phyloP scores from a whole-genome alignment of 2,888 invertebrate species.

The Drosophila acutilabella region DNA sequence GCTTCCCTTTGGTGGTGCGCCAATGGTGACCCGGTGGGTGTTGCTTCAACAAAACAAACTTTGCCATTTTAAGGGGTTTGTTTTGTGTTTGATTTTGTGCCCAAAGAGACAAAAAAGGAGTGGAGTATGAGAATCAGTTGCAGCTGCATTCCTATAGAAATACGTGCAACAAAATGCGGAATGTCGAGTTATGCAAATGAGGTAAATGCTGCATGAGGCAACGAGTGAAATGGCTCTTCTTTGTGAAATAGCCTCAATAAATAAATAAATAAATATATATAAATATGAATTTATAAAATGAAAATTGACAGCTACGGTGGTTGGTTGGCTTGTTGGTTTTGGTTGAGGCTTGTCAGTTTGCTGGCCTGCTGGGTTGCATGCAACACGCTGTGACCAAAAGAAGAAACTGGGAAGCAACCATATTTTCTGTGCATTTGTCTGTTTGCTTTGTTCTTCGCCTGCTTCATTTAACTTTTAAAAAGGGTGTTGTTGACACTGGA shows the following conservation, averaged over 20 bases:
- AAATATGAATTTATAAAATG: slow-evolving; percentile 52
- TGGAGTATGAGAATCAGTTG: slow-evolving; percentile 24
- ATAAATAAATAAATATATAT: slow-evolving; percentile 40
- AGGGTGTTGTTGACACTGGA: not conserved
- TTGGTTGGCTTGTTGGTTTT: slow-evolving; percentile 5
- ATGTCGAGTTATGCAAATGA: slow-evolving; percentile 49
- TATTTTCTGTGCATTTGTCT: slow-evolving; percentile 39
- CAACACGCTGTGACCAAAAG: slow-evolving; percentile 43
- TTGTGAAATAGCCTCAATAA: slow-evolving; percentile 25
- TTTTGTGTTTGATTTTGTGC: slow-evolving; percentile 59
- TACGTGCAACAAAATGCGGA: slow-evolving; percentile 29
- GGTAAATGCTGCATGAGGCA: slow-evolving; percentile 15
- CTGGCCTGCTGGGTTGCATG: slow-evolving; percentile 28
- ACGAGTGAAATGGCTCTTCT: slow-evolving; percentile 10
- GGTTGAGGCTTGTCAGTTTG: not conserved
- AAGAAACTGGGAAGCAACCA: slow-evolving; percentile 21
- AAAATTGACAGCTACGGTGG: slow-evolving; percentile 39
- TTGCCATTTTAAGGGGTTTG: slow-evolving; percentile 21
- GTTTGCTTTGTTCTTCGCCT: slow-evolving; percentile 59
- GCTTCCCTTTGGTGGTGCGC: not conserved
- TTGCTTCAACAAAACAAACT: slow-evolving; percentile 48
- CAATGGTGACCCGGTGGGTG: slow-evolving; percentile 40
- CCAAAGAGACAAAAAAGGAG: slow-evolving; percentile 7
- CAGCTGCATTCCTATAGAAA: slow-evolving; percentile 35
- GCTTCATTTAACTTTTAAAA: slow-evolving; percentile 64